Evolutionary conservation across 2,113 vertebrate genomes (phyloP), one percentile per base, ranked within the genome.

Genomic region (Ploceus nigricollis): DNA sequence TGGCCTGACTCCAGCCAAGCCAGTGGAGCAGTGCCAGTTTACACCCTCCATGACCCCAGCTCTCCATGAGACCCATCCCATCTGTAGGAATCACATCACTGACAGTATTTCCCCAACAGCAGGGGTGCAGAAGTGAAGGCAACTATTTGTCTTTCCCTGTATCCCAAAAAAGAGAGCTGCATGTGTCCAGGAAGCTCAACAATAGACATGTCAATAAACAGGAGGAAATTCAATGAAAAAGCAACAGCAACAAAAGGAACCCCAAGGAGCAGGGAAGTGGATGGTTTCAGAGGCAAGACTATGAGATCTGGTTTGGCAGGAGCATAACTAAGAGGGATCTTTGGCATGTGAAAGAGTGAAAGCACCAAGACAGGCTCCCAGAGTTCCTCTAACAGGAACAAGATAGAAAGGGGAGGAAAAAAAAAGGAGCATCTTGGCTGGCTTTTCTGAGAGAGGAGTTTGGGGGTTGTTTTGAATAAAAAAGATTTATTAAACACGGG

Each of bases 191-290:
- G 96, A 95, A 96, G 93, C 88, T 89, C 92, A 90, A 96, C 95
- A 97, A 95, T 96, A 94, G 96, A 92, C 76, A 42, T 60, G 88
- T 94, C 96, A 95, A 96, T 94, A 96, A 95, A 95, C 90, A 93
- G 4, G 37, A 95, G 94, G 93, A 97, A 96, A 95, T 97, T 90
- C 94, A 92, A 75, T 84, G 82, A 89, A 94, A 95, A 94, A 93
- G 94, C 92, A 95, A 89, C 88, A 82, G 88, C 90, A 96, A 96
- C 93, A 97, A 95, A 96, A 96, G 93, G 90, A 96, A 96, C 93
- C 94, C 93, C 88, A 15, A 96, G 94, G 94, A 96, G 94, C 76
- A 24, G 94, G 94, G 96, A 97, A 97, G 94, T 90, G 90, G 90
- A 95, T 95, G 95, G 89, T 82, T 96, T 96, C 22, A 89, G 92